phyloP scores from a whole-genome alignment of 2,797 vertebrate species.

The Falco peregrinus region DNA sequence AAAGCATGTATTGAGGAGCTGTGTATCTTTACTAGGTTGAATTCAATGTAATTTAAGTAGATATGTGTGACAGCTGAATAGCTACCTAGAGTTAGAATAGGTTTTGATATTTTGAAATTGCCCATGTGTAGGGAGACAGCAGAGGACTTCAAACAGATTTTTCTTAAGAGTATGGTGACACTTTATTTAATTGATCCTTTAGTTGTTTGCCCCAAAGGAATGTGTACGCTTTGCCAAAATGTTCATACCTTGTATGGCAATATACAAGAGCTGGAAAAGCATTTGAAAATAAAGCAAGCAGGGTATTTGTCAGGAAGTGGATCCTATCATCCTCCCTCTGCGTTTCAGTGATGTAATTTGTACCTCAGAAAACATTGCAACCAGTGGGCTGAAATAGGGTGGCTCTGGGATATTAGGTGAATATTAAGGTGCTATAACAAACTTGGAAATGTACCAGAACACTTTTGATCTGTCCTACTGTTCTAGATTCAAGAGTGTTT shows the following conservation, averaged over 20 bases:
- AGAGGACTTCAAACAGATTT: neutral
- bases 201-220: neutral
- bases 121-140: neutral
- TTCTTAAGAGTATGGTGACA: neutral
- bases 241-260: neutral
- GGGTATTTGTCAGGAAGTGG: neutral
- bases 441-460: neutral
- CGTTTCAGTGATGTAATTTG: neutral
- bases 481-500: neutral
- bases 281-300: neutral
- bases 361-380: neutral
- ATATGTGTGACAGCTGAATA: neutral
- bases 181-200: neutral
- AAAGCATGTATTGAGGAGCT: neutral
- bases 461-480: neutral
- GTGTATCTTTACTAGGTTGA: neutral
- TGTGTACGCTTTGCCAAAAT: neutral
- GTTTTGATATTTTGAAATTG: neutral
- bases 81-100: neutral
- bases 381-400: neutral
- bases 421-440: neutral
- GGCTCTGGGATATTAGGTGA: neutral
- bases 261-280: neutral
- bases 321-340: neutral
- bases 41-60: neutral